Evolutionary conservation across 2,888 invertebrate genomes (phyloP).

Genomic region (Lysandra bellargus): DNA sequence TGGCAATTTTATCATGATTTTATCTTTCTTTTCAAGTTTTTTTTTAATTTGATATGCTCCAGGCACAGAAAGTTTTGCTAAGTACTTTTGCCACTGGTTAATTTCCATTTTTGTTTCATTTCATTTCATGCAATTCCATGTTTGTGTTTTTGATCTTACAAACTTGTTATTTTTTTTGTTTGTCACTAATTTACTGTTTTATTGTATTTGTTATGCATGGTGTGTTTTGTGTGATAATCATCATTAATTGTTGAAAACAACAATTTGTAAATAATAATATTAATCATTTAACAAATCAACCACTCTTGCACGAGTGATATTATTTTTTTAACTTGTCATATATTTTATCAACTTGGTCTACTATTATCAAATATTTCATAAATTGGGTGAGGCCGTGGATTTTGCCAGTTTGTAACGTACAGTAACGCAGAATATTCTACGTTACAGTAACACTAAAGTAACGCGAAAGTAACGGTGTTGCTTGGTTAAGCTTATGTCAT

Average conservation of each 20-base stretch:
- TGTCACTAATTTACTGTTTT: conserved; percentile 57
- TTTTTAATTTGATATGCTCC: background rate
- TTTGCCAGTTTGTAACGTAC: too few relatives aligned
- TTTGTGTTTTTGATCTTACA: conserved; percentile 35
- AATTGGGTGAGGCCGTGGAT: too few relatives aligned
- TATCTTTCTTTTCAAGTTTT: background rate
- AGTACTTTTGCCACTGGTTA: conserved; percentile 19
- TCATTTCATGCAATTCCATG: conserved; percentile 60
- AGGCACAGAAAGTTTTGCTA: conserved; percentile 25
- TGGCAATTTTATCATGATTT: background rate
- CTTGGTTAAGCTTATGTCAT: too few relatives aligned
- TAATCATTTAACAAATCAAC: background rate
- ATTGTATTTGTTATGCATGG: conserved; percentile 43
- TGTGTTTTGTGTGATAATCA: conserved; percentile 32
- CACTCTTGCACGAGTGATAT: background rate
- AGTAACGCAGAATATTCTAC: too few relatives aligned
- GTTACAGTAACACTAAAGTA: too few relatives aligned
- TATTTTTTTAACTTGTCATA: background rate
- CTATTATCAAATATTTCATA: too few relatives aligned
- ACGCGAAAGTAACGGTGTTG: too few relatives aligned
- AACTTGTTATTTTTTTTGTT: conserved; percentile 39
- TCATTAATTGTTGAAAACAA: background rate
- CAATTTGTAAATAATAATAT: background rate
- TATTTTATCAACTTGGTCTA: background rate
- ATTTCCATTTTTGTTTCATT: conserved; percentile 47